phyloP scores from a whole-genome alignment of 2,113 vertebrate genomes.

The Gavialis gangeticus region DNA sequence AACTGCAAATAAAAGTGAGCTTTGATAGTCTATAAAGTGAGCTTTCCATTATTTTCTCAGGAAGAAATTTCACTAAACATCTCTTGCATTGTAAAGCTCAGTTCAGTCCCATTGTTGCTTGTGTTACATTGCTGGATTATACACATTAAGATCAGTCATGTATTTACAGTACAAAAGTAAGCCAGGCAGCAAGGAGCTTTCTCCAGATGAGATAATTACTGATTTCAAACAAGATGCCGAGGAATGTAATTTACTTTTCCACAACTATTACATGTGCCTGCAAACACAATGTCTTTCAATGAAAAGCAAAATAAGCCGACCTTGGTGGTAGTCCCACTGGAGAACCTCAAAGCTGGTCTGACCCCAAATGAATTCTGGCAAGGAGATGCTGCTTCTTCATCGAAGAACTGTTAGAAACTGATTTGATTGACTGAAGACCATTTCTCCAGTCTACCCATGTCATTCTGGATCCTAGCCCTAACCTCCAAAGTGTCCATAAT shows the following conservation, averaged over 20 bases:
- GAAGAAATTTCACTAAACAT: not conserved
- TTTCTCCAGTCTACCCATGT: too few relatives aligned
- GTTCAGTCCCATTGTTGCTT: not conserved
- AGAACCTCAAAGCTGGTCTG: not conserved
- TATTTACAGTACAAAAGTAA: not conserved
- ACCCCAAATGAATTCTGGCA: not conserved
- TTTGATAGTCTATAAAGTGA: not conserved
- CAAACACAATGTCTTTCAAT: not conserved
- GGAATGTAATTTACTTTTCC: not conserved
- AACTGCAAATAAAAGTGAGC: not conserved
- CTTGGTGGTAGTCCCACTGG: not conserved
- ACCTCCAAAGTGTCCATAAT: too few relatives aligned
- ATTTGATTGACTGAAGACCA: too few relatives aligned
- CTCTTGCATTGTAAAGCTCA: not conserved
- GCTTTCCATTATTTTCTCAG: not conserved
- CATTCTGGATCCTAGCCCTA: too few relatives aligned
- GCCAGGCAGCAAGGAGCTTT: not conserved
- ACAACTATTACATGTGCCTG: too few relatives aligned
- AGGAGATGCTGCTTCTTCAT: not conserved
- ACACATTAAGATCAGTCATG: not conserved
- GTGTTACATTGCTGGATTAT: not conserved
- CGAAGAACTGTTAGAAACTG: not conserved
- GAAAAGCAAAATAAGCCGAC: not conserved
- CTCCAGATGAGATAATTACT: not conserved
- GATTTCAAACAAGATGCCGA: not conserved